These are phyloP conservation scores for Notamacropus eugenii DNA, from an alignment of 2,797 vertebrate species.

Conservation along the genomic window DNA sequence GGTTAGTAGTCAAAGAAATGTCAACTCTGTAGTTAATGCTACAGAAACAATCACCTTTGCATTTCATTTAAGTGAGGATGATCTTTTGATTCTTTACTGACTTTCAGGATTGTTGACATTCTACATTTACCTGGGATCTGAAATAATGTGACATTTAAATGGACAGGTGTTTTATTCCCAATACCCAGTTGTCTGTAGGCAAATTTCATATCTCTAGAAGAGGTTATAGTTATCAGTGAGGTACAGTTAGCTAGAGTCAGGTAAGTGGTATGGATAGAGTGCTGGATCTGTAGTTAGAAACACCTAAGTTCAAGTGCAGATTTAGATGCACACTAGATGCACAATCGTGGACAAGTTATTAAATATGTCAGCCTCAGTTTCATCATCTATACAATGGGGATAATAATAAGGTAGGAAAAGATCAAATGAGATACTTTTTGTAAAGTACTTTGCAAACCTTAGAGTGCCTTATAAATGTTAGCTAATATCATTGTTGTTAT, in stretches of 20 bases:
- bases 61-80: constrained; percentile 43
- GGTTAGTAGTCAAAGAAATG: constrained; percentile 41
- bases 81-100: constrained; percentile 60
- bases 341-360: neutral
- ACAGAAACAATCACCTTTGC: constrained; percentile 4
- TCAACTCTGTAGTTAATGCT: constrained; percentile 34
- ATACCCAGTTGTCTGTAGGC: constrained; percentile 20
- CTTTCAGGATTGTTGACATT: constrained; percentile 61
- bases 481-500: neutral
- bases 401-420: neutral
- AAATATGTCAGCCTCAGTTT: neutral
- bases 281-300: neutral
- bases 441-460: neutral
- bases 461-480: neutral
- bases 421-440: neutral
- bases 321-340: neutral
- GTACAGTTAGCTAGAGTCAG: neutral
- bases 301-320: neutral
- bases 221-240: neutral
- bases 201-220: constrained; percentile 51
- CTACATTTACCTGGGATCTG: constrained; percentile 53
- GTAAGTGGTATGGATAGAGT: neutral
- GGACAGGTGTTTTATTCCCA: neutral
- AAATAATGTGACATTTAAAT: constrained; percentile 4
- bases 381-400: neutral